phyloP scores from a whole-genome alignment of 2,113 vertebrate species.

The Aegypius monachus region DNA sequence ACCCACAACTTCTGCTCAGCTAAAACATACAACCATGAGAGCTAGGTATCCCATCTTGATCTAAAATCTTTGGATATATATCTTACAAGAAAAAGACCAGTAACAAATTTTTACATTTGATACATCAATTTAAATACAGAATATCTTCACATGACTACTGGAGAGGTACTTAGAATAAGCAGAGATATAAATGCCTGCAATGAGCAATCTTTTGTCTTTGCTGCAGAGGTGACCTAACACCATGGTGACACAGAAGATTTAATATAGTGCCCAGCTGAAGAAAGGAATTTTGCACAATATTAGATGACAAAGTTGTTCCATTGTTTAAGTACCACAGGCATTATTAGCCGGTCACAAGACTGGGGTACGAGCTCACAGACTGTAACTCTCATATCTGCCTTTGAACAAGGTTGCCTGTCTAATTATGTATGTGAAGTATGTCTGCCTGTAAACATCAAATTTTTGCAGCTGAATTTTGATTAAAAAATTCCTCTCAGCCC shows the following conservation, averaged over 20 bases:
- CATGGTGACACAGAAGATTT: constrained; percentile 2
- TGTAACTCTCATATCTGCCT: neutral
- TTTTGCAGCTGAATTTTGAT: constrained; percentile 10
- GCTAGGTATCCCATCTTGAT: neutral
- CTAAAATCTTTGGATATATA: neutral
- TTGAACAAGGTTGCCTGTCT: constrained; percentile 23
- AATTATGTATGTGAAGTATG: neutral
- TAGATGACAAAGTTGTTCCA: constrained; percentile 46
- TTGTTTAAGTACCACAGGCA: constrained; percentile 19
- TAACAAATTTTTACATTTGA: neutral
- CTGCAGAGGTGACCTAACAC: constrained; percentile 15
- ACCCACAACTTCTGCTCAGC: neutral
- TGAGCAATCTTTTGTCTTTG: constrained; percentile 15
- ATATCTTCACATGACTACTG: neutral
- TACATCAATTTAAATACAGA: neutral
- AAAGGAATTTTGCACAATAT: constrained; percentile 39
- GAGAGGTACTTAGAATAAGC: neutral
- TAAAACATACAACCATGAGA: neutral
- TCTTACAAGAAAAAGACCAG: neutral
- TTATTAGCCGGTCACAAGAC: neutral
- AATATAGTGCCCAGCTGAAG: constrained; percentile 17
- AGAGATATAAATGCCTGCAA: constrained; percentile 3
- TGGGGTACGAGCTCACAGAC: neutral
- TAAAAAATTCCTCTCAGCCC: constrained; percentile 3
- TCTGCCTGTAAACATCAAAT: neutral